These are phyloP conservation scores for Montipora foliosa DNA, from an alignment of 64 coral and sea anemone species.

Conservation along the genomic window DNA sequence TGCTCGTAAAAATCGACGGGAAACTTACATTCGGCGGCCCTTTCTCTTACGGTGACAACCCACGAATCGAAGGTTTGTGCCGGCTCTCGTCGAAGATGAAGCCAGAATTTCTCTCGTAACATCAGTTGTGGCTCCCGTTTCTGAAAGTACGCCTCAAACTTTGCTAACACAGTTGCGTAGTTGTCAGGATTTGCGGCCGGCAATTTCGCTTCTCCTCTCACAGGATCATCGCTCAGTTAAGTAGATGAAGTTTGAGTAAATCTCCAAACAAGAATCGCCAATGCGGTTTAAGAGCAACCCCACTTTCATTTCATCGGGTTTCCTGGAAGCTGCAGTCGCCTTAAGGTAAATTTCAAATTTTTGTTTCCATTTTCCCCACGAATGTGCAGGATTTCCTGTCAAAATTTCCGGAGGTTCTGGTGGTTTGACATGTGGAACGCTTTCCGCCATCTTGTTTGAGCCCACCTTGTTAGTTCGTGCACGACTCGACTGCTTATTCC, in stretches of 20 bases:
- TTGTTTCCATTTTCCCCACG: conserved; percentile 62
- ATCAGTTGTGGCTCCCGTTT: conserved; percentile 53
- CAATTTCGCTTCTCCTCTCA: not conserved
- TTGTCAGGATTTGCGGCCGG: not conserved
- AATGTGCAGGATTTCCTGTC: conserved; percentile 56
- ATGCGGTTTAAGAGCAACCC: conserved; percentile 56
- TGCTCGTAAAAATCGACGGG: conserved; percentile 54
- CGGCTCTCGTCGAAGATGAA: conserved; percentile 34
- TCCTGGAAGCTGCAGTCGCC: conserved; percentile 41
- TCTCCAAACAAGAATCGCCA: conserved; percentile 44
- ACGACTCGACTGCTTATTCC: not conserved
- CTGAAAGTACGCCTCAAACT: conserved; percentile 31
- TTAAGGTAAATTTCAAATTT: conserved; percentile 68
- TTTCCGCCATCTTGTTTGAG: not conserved
- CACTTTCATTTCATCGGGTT: conserved; percentile 58
- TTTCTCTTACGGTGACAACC: conserved; percentile 29
- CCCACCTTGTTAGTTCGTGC: not conserved
- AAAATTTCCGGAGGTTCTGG: conserved; percentile 38
- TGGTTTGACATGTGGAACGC: not conserved
- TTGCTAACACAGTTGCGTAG: not conserved
- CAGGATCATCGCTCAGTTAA: conserved; percentile 30
- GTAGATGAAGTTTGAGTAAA: conserved; percentile 42
- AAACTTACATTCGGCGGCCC: conserved; percentile 44
- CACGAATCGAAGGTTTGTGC: conserved; percentile 27
- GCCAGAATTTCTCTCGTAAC: conserved; percentile 8